Evolutionary conservation across 2,113 vertebrate genomes (phyloP), one percentile per base, ranked within the genome.

Genomic region (Neopipo cinnamomea): DNA sequence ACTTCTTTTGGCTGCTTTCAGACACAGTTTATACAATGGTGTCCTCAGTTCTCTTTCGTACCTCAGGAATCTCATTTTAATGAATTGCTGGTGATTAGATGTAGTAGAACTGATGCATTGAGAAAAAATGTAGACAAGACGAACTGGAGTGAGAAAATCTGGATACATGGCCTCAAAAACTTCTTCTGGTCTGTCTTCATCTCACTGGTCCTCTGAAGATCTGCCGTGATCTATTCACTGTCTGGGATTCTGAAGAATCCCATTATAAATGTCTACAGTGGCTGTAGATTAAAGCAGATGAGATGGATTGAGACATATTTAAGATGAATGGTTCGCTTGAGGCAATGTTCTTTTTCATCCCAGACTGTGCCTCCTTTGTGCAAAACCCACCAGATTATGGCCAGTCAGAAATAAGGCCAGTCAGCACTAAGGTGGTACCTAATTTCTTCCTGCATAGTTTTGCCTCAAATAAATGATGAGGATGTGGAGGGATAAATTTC

Each of bases 201-300:
- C 22, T 70, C 63, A 50, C 67, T 68, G 58, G 20, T 59, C 49
- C 18, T 24, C 58, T 68, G 53, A 76, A 80, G 49, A 50, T 63
- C 14, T 28, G 9, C 17, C 37, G 25, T 49, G 28, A 65, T 55
- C 30, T 30, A 42, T 61, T 59, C 63, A 25, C 15, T 46, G 17
- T 56, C 58, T n/a, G n/a, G n/a, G n/a, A n/a, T n/a, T n/a, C n/a
- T 81, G 42, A 33, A 77, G 73, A 93, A 89, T 84, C 22, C 33
- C 19, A 22, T 77, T 87, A 33, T 12, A 81, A 70, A 47, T 52
- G 53, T 5, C 17, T 84, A 33, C 39, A 81, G 9, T 17, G 5
- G 20, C 5, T 87, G 37, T 56, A 65, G 35, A 49, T 68, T 65
- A 81, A 68, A 65, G 63, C 42, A 65, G 53, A 31, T 73, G 73